phyloP scores from a whole-genome alignment of 2,888 invertebrate species.

The Eutolmus rufibarbis region DNA sequence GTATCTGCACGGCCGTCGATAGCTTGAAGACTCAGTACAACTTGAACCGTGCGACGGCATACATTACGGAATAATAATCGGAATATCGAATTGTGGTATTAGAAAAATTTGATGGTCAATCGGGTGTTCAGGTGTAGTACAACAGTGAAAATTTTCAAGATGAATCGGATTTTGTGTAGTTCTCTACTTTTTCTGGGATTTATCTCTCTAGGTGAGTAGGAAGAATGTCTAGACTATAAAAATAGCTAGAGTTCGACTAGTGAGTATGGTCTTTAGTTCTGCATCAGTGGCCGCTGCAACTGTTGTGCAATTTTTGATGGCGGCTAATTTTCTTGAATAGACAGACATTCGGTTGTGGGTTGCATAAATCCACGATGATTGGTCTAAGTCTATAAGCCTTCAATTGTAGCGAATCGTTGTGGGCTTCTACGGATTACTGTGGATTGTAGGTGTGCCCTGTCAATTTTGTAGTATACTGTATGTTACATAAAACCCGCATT shows the following conservation, averaged over 20 bases:
- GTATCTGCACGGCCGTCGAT: not conserved
- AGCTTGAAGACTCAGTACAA: conserved; percentile 17
- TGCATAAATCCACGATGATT: not conserved
- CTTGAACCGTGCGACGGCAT: conserved; percentile 26
- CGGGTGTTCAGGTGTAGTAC: not conserved
- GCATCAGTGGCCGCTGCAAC: not conserved
- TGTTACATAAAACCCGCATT: conserved; percentile 42
- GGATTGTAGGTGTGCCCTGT: not conserved
- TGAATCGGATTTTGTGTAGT: conserved; percentile 52
- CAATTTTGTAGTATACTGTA: not conserved
- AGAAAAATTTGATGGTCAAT: not conserved
- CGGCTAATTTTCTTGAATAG: not conserved
- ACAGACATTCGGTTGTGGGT: not conserved
- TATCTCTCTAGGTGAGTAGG: conserved; percentile 54
- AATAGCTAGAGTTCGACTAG: not conserved
- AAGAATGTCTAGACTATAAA: not conserved
- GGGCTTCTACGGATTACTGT: not conserved
- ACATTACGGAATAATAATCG: conserved; percentile 10
- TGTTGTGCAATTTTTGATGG: not conserved
- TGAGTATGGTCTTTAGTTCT: not conserved
- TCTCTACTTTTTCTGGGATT: conserved; percentile 53
- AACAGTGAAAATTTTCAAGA: conserved; percentile 44
- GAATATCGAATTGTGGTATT: not conserved
- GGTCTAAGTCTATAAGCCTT: not conserved
- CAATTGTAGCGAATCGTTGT: not conserved